Evolutionary conservation across 2,797 vertebrate genomes (phyloP).

Genomic region (Synanceia verrucosa): DNA sequence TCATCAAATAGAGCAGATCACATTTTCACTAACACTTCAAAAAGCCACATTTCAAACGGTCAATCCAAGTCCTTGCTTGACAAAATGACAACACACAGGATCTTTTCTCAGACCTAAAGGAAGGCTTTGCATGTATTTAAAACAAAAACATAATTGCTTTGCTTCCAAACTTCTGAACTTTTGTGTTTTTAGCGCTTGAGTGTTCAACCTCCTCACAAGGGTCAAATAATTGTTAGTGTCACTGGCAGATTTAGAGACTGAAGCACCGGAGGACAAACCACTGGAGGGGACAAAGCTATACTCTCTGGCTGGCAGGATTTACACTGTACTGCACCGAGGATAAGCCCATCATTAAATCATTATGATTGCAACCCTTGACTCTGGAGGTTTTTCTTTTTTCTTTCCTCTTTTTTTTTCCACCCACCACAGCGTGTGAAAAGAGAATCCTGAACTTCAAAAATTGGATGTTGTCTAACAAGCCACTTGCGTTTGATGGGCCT

Average conservation of each 20-base stretch:
- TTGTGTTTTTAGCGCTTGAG: conserved; percentile 51
- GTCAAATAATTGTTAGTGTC: conserved; percentile 75
- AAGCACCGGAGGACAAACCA: conserved; percentile 65
- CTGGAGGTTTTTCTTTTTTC: conserved; percentile 35
- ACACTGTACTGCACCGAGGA: conserved; percentile 69
- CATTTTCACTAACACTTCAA: no score
- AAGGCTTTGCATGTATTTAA: conserved; percentile 40
- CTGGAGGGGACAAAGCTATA: conserved; percentile 68
- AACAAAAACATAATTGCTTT: conserved; percentile 36
- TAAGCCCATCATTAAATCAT: conserved; percentile 78
- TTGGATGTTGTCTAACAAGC: conserved; percentile 68
- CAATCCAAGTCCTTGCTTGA: neutral
- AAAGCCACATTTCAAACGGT: no score
- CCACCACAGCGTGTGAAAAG: conserved; percentile 61
- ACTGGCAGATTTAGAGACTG: conserved; percentile 67
- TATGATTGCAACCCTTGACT: conserved; percentile 76
- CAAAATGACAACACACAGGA: neutral
- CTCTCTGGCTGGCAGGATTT: conserved; percentile 72
- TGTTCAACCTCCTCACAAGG: conserved; percentile 60
- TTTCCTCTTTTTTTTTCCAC: conserved; percentile 26
- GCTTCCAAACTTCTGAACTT: conserved; percentile 38
- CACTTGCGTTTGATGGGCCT: conserved; percentile 74
- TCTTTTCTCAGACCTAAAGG: neutral
- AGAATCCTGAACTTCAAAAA: conserved; percentile 59
- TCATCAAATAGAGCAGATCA: no score